Evolutionary conservation across 2,888 invertebrate genomes (phyloP), one percentile per base, ranked within the genome.

Genomic region (Ashinkailepas kermadecensis): DNA sequence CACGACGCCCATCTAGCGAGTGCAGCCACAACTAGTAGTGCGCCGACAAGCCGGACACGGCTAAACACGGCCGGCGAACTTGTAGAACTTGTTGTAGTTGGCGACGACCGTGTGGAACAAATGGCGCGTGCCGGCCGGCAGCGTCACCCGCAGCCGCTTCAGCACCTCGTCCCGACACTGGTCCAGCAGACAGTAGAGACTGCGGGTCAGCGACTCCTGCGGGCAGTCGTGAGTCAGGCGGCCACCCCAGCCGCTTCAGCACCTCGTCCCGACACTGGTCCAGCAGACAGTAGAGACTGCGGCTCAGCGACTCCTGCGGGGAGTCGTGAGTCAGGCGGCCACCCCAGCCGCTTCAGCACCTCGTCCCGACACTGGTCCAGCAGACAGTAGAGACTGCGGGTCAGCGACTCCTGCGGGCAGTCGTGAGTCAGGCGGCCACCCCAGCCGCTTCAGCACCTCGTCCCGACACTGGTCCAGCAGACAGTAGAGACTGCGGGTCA

Each of bases 61-160:
- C 65, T 67, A 78, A 21, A 78, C 78, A 15, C 78, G 78, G 13
- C 78, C 78, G 56, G 39, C n/a, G 78, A 78, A 78, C 78, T 78
- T 78, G 78, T 78, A n/a, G 78, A 78, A 78, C 56, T 56, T 54
- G 21, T 78, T 78, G 78, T 78, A 78, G 21, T 2, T 56, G 56
- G 3, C 18, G 56, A 78, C 6, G 56, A 10, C 10, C 0, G 54
- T 56, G 78, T 78, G 56, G 56, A 78, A 78, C 23, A 78, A 56
- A 10, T 78, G 78, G 0, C 11, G 39, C 8, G 18, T 18, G 21
- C 18, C 18, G 21, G 78, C 8, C 18, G 78, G 78, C 78, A 78
- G 78, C 10, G 78, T 56, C 23, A 78, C 18, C 21, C 78, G 54
- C 56, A 78, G 78, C 10, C 78, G 54, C 21, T 54, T 56, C 54